phyloP scores from a whole-genome alignment of 1,140 invertebrate species.

The Carcinoscorpius rotundicauda region DNA sequence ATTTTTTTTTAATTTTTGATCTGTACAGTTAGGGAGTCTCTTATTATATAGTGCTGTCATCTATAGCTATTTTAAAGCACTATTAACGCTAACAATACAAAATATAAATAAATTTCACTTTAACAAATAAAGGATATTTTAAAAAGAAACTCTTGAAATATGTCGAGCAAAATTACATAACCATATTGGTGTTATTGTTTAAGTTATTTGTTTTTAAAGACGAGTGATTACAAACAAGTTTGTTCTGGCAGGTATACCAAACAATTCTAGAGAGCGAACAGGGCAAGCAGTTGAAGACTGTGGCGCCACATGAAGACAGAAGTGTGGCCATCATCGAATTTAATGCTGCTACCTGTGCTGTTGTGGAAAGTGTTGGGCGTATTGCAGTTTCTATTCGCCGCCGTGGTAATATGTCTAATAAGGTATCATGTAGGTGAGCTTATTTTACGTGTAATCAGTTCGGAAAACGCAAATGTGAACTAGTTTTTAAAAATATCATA shows the following conservation, averaged over 20 bases:
- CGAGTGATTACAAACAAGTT: neutral
- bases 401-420: constrained; percentile 39
- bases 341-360: constrained; percentile 40
- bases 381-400: constrained; percentile 41
- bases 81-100: too few relatives aligned
- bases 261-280: constrained; percentile 36
- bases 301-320: constrained; percentile 19
- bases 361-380: constrained; percentile 45
- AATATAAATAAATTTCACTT: too few relatives aligned
- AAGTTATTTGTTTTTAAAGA: neutral
- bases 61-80: too few relatives aligned
- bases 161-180: too few relatives aligned
- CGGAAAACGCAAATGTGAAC: too few relatives aligned
- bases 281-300: constrained; percentile 9
- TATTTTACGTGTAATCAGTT: constrained; percentile 11
- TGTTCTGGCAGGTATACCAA: constrained; percentile 35
- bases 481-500: too few relatives aligned
- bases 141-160: too few relatives aligned
- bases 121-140: too few relatives aligned
- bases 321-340: constrained; percentile 44
- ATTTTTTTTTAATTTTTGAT: too few relatives aligned
- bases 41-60: too few relatives aligned
- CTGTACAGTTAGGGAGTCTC: too few relatives aligned
- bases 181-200: too few relatives aligned
- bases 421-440: constrained; percentile 39